Evolutionary conservation across 2,888 invertebrate genomes (phyloP).

Genomic region (Chelonus formosanus): DNA sequence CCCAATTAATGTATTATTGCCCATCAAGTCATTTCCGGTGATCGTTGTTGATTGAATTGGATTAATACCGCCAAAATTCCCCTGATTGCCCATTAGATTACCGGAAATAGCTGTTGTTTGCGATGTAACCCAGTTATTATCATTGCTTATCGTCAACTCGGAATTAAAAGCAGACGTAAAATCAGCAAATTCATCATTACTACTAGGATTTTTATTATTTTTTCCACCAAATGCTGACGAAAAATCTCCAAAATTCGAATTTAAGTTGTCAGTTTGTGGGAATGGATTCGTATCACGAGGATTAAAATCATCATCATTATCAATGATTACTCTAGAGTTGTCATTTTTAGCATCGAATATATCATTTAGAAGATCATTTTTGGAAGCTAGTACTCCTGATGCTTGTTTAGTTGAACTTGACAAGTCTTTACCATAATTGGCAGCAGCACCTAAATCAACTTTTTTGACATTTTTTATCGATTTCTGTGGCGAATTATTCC

Average conservation of each 20-base stretch:
- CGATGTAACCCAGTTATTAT: too few species aligned
- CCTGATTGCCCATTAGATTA: too few species aligned
- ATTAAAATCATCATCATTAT: constrained; percentile 70
- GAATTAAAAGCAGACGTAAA: constrained; percentile 62
- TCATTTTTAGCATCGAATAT: constrained; percentile 59
- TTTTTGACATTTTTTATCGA: constrained; percentile 67
- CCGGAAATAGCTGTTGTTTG: too few species aligned
- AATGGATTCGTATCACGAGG: constrained; percentile 66
- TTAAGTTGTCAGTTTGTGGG: constrained; percentile 59
- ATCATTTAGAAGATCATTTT: constrained; percentile 57
- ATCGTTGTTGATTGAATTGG: too few species aligned
- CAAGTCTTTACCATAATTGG: constrained; percentile 71
- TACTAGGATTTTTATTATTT: constrained; percentile 16
- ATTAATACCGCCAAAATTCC: too few species aligned
- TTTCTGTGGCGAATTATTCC: constrained; percentile 56
- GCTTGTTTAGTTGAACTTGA: not conserved
- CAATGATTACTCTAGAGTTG: constrained; percentile 40
- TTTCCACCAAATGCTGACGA: constrained; percentile 72
- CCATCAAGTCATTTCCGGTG: too few species aligned
- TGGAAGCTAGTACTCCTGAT: constrained; percentile 49
- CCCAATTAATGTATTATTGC: too few species aligned
- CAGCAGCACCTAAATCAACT: constrained; percentile 75
- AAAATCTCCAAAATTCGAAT: constrained; percentile 81
- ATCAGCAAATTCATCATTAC: constrained; percentile 79
- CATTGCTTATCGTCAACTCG: too few species aligned